Percentiles rank a stretch among this genome's conserved stretches.
Evolutionary conservation across 2,888 invertebrate genomes (phyloP).

Genomic region (Rambutsinella grinnellia): DNA sequence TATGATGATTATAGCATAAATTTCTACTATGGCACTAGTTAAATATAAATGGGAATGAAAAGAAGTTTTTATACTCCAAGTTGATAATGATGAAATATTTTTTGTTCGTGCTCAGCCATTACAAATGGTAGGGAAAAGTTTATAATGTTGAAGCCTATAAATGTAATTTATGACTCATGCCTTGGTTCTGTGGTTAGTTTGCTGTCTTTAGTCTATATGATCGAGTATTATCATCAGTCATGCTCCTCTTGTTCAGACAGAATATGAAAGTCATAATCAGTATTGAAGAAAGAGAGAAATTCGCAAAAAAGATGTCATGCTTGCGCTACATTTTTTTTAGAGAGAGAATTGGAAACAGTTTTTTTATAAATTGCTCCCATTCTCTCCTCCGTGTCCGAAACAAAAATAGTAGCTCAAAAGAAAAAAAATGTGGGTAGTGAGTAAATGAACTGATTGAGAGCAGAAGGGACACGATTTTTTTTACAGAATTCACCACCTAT

Average conservation of each 20-base stretch:
- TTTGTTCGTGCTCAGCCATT: conserved; percentile 50
- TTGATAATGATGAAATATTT: conserved; percentile 50
- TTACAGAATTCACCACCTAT: too few species aligned
- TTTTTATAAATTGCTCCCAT: conserved; percentile 40
- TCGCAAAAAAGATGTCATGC: conserved; percentile 23
- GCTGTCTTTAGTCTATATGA: not conserved
- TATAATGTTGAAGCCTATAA: conserved; percentile 28
- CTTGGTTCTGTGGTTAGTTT: conserved; percentile 20
- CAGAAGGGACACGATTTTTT: conserved; percentile 34
- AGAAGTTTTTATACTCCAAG: conserved; percentile 5
- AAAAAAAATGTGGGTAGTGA: conserved; percentile 8
- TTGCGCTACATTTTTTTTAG: conserved; percentile 32
- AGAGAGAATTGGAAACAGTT: conserved; percentile 21
- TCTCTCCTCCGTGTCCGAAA: conserved; percentile 3
- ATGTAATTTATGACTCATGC: conserved; percentile 57
- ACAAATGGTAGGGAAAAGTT: conserved; percentile 41
- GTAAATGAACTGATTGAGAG: conserved; percentile 34
- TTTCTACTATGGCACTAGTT: too few species aligned
- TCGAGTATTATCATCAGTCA: not conserved
- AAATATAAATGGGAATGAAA: too few species aligned
- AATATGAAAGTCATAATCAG: conserved; percentile 24
- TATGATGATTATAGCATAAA: too few species aligned
- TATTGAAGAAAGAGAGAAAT: not conserved
- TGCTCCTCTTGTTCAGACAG: conserved; percentile 30
- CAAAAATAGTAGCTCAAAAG: not conserved